phyloP scores from a whole-genome alignment of 2,888 invertebrate species.

The Andrena minutula region DNA sequence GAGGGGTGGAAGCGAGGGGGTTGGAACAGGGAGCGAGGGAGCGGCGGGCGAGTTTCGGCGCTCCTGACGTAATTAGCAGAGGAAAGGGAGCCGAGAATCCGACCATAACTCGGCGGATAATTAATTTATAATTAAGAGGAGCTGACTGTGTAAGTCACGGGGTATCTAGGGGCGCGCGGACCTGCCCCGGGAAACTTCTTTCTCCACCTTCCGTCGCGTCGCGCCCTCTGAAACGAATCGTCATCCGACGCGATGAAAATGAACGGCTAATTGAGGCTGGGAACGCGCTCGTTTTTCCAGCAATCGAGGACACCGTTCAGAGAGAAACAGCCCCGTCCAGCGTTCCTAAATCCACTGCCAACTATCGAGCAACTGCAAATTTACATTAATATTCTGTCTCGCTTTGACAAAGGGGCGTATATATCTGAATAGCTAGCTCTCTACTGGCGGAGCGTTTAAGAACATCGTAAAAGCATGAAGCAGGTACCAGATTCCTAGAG shows the following conservation, averaged over 20 bases:
- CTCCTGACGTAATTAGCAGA: conserved; percentile 65
- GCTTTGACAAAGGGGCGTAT: no score
- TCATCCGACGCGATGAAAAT: conserved; percentile 31
- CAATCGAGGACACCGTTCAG: conserved; percentile 4
- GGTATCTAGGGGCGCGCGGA: conserved; percentile 17
- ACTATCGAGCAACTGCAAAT: no score
- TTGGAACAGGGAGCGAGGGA: neutral
- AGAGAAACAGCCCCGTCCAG: neutral
- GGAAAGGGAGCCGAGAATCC: conserved; percentile 58
- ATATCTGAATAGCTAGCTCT: no score
- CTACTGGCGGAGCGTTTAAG: no score
- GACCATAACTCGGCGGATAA: conserved; percentile 69
- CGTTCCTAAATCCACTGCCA: neutral
- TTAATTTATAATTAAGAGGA: conserved; percentile 75
- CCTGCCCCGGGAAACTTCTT: conserved; percentile 17
- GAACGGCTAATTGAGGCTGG: conserved; percentile 46
- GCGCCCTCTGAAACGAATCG: conserved; percentile 14
- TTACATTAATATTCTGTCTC: no score
- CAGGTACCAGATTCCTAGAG: no score
- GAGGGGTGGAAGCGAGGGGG: neutral
- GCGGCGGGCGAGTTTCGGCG: conserved; percentile 28
- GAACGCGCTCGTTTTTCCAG: conserved; percentile 7
- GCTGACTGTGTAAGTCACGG: conserved; percentile 42
- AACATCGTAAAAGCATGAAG: no score
- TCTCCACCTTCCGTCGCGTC: neutral